Conservation (phyloP, 2,797 vertebrate genomes). For the Brotula barbata region DNA sequence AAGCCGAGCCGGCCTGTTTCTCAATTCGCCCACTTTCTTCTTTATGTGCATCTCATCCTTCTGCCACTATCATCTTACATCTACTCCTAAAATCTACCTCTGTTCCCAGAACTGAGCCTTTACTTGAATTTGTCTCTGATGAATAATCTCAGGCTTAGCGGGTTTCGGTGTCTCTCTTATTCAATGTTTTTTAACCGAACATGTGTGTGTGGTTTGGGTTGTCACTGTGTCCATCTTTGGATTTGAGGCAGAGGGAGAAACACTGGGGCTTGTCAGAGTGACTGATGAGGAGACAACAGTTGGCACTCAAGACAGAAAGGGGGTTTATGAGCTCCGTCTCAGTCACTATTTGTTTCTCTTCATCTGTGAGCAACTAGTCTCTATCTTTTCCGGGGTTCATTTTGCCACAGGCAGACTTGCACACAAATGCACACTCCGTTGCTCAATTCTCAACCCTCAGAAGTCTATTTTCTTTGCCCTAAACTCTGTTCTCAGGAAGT, state of each 20-base stretch:
- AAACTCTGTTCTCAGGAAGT: slow-evolving; percentile 3
- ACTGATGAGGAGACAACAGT: slow-evolving; percentile 47
- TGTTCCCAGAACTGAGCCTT: slow-evolving; percentile 26
- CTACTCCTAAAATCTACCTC: slow-evolving; percentile 35
- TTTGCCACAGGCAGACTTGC: slow-evolving; percentile 1
- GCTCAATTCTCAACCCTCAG: neutral
- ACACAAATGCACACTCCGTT: neutral
- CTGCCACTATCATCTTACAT: slow-evolving; percentile 22
- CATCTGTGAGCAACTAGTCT: slow-evolving; percentile 21
- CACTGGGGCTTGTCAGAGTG: slow-evolving; percentile 32
- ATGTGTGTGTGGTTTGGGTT: slow-evolving; percentile 35
- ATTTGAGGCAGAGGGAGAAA: slow-evolving; percentile 20
- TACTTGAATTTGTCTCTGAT: slow-evolving; percentile 31
- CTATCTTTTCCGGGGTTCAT: slow-evolving; percentile 12
- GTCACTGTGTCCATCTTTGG: slow-evolving; percentile 38
- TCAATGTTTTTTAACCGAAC: slow-evolving; percentile 50
- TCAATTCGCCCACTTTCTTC: neutral
- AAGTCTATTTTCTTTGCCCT: neutral
- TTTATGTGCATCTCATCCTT: slow-evolving; percentile 6
- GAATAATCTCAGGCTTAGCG: slow-evolving; percentile 59
- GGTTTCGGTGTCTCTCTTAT: slow-evolving; percentile 26
- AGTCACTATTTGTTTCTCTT: neutral
- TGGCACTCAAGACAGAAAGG: slow-evolving; percentile 7
- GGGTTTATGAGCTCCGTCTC: slow-evolving; percentile 20
- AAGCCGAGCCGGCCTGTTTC: slow-evolving; percentile 32